Conservation (phyloP, 2,113 vertebrate species). For the Eubucco bourcierii region DNA sequence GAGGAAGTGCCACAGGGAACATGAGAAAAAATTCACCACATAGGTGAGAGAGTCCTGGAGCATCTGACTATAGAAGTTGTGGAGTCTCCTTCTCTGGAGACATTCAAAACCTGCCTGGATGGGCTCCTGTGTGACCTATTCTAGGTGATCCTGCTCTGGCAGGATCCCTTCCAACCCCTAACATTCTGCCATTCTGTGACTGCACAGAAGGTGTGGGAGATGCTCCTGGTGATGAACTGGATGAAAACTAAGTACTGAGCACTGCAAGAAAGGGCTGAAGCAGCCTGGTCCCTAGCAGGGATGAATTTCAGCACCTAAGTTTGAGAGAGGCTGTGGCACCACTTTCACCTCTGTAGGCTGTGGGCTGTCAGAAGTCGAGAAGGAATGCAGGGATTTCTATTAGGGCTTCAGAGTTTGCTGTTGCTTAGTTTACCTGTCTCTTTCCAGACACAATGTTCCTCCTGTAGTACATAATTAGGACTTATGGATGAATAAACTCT, state of each 20-base stretch:
- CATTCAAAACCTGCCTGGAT: too few species aligned
- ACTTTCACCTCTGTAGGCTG: background rate
- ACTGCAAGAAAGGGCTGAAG: background rate
- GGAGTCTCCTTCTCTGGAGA: too few species aligned
- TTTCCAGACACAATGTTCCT: background rate
- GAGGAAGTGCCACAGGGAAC: too few species aligned
- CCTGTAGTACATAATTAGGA: background rate
- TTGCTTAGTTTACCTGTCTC: background rate
- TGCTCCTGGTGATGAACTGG: background rate
- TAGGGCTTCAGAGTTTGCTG: background rate
- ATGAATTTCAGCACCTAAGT: accelerated
- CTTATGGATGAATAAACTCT: background rate
- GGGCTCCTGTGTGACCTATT: too few species aligned
- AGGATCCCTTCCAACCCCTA: too few species aligned
- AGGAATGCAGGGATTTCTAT: background rate
- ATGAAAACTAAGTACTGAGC: background rate
- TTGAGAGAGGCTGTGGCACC: background rate
- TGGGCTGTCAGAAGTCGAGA: background rate
- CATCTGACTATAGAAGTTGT: too few species aligned
- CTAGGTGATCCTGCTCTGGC: too few species aligned
- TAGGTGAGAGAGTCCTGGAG: too few species aligned
- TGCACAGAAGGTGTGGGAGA: background rate
- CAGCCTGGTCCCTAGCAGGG: accelerated
- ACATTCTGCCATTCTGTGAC: too few species aligned
- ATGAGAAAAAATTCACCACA: too few species aligned